Evolutionary conservation across 2,888 invertebrate genomes (phyloP), one percentile per base, ranked within the genome.

Genomic region (Ochropacha duplaris): DNA sequence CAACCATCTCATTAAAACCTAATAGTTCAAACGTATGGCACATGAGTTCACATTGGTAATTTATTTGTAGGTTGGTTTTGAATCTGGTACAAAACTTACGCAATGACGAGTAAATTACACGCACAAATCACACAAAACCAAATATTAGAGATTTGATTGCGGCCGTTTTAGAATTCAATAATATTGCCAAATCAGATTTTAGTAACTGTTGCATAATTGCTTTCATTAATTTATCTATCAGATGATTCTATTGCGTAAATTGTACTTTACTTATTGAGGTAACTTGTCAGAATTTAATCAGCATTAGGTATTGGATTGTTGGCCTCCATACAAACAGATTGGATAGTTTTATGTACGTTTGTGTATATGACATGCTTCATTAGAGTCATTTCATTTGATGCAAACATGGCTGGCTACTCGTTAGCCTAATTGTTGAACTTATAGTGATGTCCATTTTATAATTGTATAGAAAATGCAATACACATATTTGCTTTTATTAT

Each of bases 251-350:
- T 44, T 44, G 19, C 44, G 16, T 19, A 44, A 44, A 44, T 19
- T 44, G n/a, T 16, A 39, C 39, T 51, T 22, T 31, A 28, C 28
- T 28, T 51, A 28, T 28, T 19, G 8, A 4, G n/a, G 31, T 31
- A 22, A 31, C 52, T 22, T 34, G 52, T 52, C 52, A 52, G 34
- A 52, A 52, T 34, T 52, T 34, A 16, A 52, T 52, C 52, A 52
- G 52, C 31, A 19, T 39, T 5, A 51, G 14, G 9, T 0, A 22
- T 22, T 6, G 9, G 22, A 31, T 22, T 31, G 34, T 11, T 22
- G 52, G 34, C 52, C 52, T 31, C 28, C 22, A 31, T 52, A 14
- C 22, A 6, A 6, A 22, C 5, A 52, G 22, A 12, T 28, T 24
- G 22, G n/a, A 51, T 6, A 16, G 2, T 51, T 44, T 44, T 44